Evolutionary conservation across 1,140 invertebrate species (phyloP).

Genomic region (Rhyzopertha dominica): DNA sequence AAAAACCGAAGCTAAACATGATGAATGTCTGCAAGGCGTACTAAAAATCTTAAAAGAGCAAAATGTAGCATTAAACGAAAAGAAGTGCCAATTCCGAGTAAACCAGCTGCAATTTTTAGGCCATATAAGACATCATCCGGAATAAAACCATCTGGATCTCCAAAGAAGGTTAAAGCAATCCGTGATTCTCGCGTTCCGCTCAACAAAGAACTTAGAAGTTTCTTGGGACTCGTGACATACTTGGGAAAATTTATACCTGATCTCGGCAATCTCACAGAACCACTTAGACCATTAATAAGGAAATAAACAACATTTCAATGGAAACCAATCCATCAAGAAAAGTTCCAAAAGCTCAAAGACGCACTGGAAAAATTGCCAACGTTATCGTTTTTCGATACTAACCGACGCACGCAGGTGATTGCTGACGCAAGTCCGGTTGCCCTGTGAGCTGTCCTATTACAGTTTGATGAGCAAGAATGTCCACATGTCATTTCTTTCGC

Average conservation of each 20-base stretch:
- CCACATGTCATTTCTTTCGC: slow-evolving; percentile 37
- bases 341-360: too few species aligned
- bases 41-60: slow-evolving; percentile 16
- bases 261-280: slow-evolving; percentile 28
- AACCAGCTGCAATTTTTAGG: background rate
- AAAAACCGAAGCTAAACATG: slow-evolving; percentile 12
- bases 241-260: slow-evolving; percentile 33
- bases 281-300: slow-evolving; percentile 23
- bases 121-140: background rate
- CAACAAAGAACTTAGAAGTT: slow-evolving; percentile 12
- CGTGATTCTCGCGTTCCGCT: background rate
- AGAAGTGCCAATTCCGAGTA: slow-evolving; percentile 18
- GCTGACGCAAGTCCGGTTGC: slow-evolving; percentile 46
- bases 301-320: slow-evolving; percentile 13
- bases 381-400: slow-evolving; percentile 47
- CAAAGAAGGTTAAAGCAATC: background rate
- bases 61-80: slow-evolving; percentile 20
- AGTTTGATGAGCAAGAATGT: slow-evolving; percentile 8
- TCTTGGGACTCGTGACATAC: slow-evolving; percentile 11
- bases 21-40: slow-evolving; percentile 10
- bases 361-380: too few species aligned
- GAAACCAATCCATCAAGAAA: too few species aligned
- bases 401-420: slow-evolving; percentile 33
- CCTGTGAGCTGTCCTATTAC: slow-evolving; percentile 35
- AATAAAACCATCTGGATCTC: background rate